Conservation (phyloP, 2,797 vertebrate species). For the Acanthurus tractus region DNA sequence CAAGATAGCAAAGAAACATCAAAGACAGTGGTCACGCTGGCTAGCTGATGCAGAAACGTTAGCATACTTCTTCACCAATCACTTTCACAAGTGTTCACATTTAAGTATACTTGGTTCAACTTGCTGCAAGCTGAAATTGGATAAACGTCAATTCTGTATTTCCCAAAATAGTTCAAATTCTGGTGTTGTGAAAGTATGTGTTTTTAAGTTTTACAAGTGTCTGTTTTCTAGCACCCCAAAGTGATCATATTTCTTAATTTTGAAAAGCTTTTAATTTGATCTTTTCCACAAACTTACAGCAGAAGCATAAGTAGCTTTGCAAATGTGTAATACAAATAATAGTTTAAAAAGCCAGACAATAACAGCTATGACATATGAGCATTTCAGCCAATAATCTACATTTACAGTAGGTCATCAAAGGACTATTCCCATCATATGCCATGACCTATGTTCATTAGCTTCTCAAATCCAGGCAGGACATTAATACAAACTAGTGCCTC, state of each 20-base stretch:
- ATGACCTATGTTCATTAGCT: constrained; percentile 24
- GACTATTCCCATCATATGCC: constrained; percentile 70
- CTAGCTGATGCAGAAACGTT: constrained; percentile 42
- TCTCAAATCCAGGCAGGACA: background rate
- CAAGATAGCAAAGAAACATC: constrained; percentile 30
- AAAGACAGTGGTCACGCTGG: constrained; percentile 55
- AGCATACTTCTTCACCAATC: background rate
- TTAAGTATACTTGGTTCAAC: background rate
- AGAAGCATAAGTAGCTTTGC: constrained; percentile 32
- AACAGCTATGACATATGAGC: constrained; percentile 33
- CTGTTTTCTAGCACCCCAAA: constrained; percentile 20
- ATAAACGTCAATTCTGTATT: background rate
- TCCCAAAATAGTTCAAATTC: background rate
- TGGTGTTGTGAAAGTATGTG: background rate
- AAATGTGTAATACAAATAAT: constrained; percentile 3
- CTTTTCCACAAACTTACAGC: constrained; percentile 32
- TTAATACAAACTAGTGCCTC: background rate
- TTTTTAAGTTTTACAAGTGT: constrained; percentile 14
- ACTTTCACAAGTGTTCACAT: background rate
- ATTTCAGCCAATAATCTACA: constrained; percentile 37
- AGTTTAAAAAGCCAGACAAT: constrained; percentile 36
- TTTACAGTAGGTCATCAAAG: constrained; percentile 71
- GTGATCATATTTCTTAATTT: constrained; percentile 22
- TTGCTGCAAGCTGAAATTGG: background rate
- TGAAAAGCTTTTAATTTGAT: constrained; percentile 55